These are phyloP conservation scores for Aldabrachelys gigantea DNA, from an alignment of 2,113 vertebrate genomes.

Conservation along the genomic window DNA sequence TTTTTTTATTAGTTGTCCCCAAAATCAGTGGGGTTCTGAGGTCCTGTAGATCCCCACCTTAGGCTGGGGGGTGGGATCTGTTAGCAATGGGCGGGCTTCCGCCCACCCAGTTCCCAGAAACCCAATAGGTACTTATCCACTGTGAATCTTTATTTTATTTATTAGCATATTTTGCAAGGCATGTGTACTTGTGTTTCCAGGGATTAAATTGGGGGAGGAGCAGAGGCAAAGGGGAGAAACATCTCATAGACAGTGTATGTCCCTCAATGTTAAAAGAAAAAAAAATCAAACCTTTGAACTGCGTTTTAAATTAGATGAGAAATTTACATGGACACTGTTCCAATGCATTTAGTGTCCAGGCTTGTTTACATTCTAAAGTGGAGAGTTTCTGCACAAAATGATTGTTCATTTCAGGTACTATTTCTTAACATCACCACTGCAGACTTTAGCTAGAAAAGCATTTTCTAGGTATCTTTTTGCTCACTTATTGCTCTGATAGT, in stretches of 20 bases:
- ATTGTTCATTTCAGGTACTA: background rate
- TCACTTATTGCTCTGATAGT: slow-evolving; percentile 57
- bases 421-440: slow-evolving; percentile 26
- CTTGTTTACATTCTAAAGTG: background rate
- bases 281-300: background rate
- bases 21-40: too few relatives aligned
- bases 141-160: slow-evolving; percentile 10
- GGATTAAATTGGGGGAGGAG: background rate
- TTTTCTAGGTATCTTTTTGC: slow-evolving; percentile 70
- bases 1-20: too few relatives aligned
- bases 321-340: background rate
- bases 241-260: background rate
- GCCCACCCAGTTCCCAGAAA: too few relatives aligned
- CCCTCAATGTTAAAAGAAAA: background rate
- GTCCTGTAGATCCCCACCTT: too few relatives aligned
- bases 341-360: background rate
- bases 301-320: slow-evolving; percentile 44
- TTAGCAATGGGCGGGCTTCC: too few relatives aligned
- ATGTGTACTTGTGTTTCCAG: slow-evolving; percentile 16
- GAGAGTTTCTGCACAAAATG: background rate
- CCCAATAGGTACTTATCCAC: background rate
- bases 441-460: slow-evolving; percentile 62
- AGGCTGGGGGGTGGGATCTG: too few relatives aligned
- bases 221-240: background rate
- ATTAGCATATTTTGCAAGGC: slow-evolving; percentile 40